Percentiles rank a stretch among this genome's conserved stretches.
These are phyloP conservation scores for Spilarctia lutea DNA, from an alignment of 2,888 invertebrate species.

Conservation along the genomic window DNA sequence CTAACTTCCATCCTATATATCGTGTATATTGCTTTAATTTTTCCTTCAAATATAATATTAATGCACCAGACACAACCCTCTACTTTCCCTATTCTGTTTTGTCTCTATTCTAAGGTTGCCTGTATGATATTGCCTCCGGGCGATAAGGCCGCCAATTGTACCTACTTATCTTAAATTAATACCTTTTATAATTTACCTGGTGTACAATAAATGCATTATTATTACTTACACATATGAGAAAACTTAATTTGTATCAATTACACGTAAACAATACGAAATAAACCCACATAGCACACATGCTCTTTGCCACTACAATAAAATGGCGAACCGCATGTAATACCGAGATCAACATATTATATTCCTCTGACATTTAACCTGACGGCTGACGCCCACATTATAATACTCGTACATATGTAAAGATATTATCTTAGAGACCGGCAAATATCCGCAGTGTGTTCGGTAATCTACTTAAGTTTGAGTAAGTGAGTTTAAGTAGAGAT, in stretches of 20 bases:
- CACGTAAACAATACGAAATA: neutral
- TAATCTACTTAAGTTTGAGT: neutral
- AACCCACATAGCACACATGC: neutral
- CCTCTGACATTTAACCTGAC: conserved; percentile 1
- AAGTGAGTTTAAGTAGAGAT: neutral
- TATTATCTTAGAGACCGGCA: neutral
- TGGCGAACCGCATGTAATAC: neutral
- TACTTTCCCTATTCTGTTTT: too few relatives aligned
- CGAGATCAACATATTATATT: neutral
- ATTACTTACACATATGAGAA: neutral
- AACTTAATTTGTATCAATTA: neutral
- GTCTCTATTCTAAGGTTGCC: too few relatives aligned
- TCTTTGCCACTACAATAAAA: neutral
- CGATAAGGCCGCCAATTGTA: too few relatives aligned
- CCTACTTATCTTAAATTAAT: too few relatives aligned
- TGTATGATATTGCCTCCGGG: too few relatives aligned
- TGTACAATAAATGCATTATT: too few relatives aligned
- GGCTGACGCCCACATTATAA: neutral
- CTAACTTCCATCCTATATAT: too few relatives aligned
- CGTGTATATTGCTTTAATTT: too few relatives aligned
- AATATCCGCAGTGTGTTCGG: neutral
- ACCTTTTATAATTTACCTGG: too few relatives aligned
- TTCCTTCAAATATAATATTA: too few relatives aligned
- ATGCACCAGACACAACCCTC: too few relatives aligned
- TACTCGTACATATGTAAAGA: neutral